Evolutionary conservation across 2,797 vertebrate genomes (phyloP), one percentile per base, ranked within the genome.

Genomic region (Sebastolobus altivelis): DNA sequence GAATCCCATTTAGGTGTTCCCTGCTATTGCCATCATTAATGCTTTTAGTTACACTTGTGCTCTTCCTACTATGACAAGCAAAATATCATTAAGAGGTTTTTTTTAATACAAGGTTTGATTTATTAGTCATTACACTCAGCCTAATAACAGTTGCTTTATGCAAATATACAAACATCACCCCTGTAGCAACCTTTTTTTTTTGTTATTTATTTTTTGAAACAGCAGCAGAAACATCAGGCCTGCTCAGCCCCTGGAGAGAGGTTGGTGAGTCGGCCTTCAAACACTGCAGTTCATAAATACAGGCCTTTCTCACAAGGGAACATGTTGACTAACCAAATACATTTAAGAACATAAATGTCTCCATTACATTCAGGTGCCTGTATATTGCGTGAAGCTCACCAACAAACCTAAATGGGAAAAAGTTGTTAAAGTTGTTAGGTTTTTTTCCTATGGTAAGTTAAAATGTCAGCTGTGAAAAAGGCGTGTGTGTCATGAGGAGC

Each of bases 231-330:
- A 92, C 89, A 92, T 96, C 95, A 94, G 92, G 89, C 84, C 87
- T 72, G 70, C 86, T 89, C 93, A 91, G 88, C 79, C 94, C 75
- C 94, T 87, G 79, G 72, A 70, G 27, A 77, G 83, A 95, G 95
- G 94, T 94, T 95, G 80, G 74, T 92, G 92, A 95, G 90, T 71
- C 75, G 9, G 92, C 85, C 92, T 72, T 96, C 95, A 96, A 81
- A 89, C 69, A 72, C 92, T 95, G 92, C 93, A 92, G 89, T 79
- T 75, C 43, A 74, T 52, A 29, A 81, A 84, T 6, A 69, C 5
- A 37, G 18, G 10, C 43, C n/a, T 66, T 83, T 75, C 3, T 80
- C 59, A 74, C 38, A 79, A 79, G 46, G 62, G 5, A 56, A 49
- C 33, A 65, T 61, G 18, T 40, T 69, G 70, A 77, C 65, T 16